Evolutionary conservation across 2,797 vertebrate species (phyloP), one percentile per base, ranked within the genome.

Genomic region (Dallia pectoralis): DNA sequence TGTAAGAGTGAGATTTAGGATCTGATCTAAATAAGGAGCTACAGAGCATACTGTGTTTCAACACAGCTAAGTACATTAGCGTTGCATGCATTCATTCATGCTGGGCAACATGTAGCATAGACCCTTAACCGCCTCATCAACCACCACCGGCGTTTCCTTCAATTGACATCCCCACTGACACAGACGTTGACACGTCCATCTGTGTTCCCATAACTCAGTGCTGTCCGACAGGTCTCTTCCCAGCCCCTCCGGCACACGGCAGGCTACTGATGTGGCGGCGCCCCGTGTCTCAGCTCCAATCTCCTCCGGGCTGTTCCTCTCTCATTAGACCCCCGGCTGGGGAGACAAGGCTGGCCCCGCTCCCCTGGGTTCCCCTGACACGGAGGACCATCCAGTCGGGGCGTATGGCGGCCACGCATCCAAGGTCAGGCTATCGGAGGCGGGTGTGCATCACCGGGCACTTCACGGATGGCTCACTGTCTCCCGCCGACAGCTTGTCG

Each of bases 391-490:
- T 89, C 85, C 83, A 83, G 85, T 56, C 74, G 80, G 80, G 65
- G 70, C 16, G 51, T 36, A 11, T 59, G 69, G 53, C 30, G 16
- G 70, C 4, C 29, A 29, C 77, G 82, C 83, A 81, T 27, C 89
- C 89, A 91, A 89, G 92, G 93, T 93, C 92, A 93, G 87, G 81
- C 86, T 89, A 89, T 93, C 90, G 91, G 90, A 92, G 86, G 86
- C 88, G 85, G 81, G 89, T 91, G 89, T 89, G 88, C 84, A 82
- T 86, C 75, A 83, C 79, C 69, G 75, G 79, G 82, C 72, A 76
- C 88, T 90, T 90, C 92, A 89, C 91, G 91, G 91, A 93, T 89
- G 89, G 91, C 91, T 93, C 91, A 86, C 90, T 93, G 92, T 94
- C 92, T 91, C 85, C 85, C 78, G 82, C 89, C 93, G 91, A 90